phyloP scores from a whole-genome alignment of 2,888 invertebrate genomes.

The Agrilus mali region DNA sequence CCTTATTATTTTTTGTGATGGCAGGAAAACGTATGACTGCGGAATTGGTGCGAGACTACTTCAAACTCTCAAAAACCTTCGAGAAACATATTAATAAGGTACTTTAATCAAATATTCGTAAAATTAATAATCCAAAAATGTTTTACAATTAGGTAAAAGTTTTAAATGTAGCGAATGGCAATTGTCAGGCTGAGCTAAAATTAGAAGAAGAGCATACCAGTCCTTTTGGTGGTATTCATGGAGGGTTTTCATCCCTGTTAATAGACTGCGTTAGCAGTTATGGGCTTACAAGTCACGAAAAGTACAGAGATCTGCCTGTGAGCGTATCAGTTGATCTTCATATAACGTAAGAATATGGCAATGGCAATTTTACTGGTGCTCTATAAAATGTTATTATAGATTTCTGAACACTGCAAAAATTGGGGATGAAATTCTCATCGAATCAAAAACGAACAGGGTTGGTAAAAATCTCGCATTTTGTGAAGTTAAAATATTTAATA shows the following conservation, averaged over 20 bases:
- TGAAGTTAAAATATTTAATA: slow-evolving; percentile 65
- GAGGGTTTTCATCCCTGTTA: slow-evolving; percentile 72
- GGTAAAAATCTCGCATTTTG: slow-evolving; percentile 76
- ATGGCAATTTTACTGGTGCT: no score
- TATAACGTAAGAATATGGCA: slow-evolving; percentile 50
- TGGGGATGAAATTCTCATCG: slow-evolving; percentile 68
- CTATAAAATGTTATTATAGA: slow-evolving; percentile 42
- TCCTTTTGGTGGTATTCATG: slow-evolving; percentile 62
- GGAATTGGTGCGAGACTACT: no score
- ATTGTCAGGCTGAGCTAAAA: slow-evolving; percentile 60
- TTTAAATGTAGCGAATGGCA: slow-evolving; percentile 50
- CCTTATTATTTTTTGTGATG: no score
- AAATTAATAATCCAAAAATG: no score
- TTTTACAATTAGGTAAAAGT: slow-evolving; percentile 21
- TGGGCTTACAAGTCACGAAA: slow-evolving; percentile 59
- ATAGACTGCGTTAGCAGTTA: slow-evolving; percentile 67
- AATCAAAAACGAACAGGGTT: slow-evolving; percentile 61
- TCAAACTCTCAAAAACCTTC: no score
- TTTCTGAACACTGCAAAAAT: slow-evolving; percentile 63
- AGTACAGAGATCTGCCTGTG: slow-evolving; percentile 36
- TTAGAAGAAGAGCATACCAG: slow-evolving; percentile 67
- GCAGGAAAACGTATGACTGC: no score
- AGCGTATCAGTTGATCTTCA: slow-evolving; percentile 78
- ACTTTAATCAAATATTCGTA: no score
- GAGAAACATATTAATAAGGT: no score